Conservation (phyloP, 2,797 vertebrate species). For the Sphenodon punctatus region DNA sequence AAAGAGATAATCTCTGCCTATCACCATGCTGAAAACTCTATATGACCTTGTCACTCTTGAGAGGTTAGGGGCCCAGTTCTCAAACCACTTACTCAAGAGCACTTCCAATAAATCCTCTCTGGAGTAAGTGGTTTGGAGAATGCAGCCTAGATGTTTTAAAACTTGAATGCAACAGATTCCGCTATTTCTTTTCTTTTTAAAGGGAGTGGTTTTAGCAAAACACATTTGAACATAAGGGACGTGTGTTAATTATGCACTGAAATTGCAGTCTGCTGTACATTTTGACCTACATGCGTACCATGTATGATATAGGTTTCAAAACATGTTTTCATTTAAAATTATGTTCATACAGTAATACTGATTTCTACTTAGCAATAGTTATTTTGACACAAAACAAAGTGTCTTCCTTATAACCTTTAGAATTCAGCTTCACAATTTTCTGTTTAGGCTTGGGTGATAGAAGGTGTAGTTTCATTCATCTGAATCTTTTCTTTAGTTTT, state of each 20-base stretch:
- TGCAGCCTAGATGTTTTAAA: constrained; percentile 12
- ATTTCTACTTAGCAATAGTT: constrained; percentile 23
- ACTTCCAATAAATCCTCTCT: no score
- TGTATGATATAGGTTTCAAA: constrained; percentile 32
- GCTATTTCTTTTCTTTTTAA: not conserved
- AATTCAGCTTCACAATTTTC: constrained; percentile 7
- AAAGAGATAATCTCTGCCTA: constrained; percentile 75
- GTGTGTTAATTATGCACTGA: constrained; percentile 29
- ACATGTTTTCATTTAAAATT: constrained; percentile 11
- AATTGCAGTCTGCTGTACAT: not conserved
- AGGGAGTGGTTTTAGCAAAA: constrained; percentile 23
- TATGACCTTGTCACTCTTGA: no score
- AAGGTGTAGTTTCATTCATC: constrained; percentile 32
- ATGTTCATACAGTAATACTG: constrained; percentile 20
- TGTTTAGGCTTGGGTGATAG: constrained; percentile 36
- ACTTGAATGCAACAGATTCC: constrained; percentile 27
- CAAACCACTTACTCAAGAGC: no score
- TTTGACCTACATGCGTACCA: not conserved
- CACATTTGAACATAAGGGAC: not conserved
- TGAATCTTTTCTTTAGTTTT: constrained; percentile 32
- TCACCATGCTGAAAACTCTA: constrained; percentile 29
- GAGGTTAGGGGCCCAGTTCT: no score
- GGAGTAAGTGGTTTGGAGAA: no score
- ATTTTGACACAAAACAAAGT: constrained; percentile 14
- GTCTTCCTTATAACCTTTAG: constrained; percentile 5